Evolutionary conservation across 1,140 invertebrate species (phyloP), one percentile per base, ranked within the genome.

Genomic region (Akabosia matsudoensis): DNA sequence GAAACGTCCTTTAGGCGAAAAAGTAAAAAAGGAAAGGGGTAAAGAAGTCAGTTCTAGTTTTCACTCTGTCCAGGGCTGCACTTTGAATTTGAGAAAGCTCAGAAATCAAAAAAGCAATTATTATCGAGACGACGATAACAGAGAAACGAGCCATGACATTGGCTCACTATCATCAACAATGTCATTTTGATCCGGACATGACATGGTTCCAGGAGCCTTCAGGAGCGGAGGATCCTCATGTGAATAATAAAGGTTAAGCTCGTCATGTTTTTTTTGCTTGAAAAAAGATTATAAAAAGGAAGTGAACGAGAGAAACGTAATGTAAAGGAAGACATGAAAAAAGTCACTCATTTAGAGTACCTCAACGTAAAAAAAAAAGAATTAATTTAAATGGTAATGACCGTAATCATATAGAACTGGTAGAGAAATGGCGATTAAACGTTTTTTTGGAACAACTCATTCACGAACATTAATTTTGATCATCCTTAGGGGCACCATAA

Each of bases 161-260:
- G 28, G 61, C 61, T 67, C 61, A 67, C 10, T n/a, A 67, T 31
- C 22, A 74, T 54, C 73, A 52, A 26, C 28, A 45, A 33, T 34
- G 31, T 73, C 22, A 45, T 37, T 26, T 16, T 52, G 30, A 76
- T 56, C 51, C 70, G 75, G 75, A 73, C 75, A 77, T 77, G 76
- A 77, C 76, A 77, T 77, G 76, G 71, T 77, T 77, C 71, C 61
- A 73, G 73, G 71, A 77, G 75, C 70, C 75, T 70, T 61, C 54
- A 67, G 61, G 61, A 67, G 61, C 61, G 61, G 61, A 67, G 61
- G 71, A 72, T 73, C 71, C 71, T 73, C 67, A 71, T 77, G 76
- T 74, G 67, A 73, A 77, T 73, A 73, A 67, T 73, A 67, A 73
- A 72, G 56, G 67, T 77, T 73, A n/a, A n/a, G n/a, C n/a, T n/a